Conservation (phyloP, 2,888 invertebrate species). For the Yponomeuta malinellus region DNA sequence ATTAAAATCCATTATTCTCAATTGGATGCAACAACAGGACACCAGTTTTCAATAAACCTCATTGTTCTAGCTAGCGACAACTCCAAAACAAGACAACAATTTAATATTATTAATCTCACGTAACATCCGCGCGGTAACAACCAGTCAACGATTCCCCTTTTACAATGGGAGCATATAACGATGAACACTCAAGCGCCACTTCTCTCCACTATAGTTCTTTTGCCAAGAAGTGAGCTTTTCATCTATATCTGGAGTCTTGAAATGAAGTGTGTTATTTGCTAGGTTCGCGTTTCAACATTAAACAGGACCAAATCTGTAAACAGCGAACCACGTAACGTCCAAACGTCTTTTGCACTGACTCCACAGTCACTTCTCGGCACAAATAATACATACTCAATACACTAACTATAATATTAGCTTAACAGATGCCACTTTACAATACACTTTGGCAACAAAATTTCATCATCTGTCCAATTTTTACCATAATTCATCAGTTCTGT, state of each 20-base stretch:
- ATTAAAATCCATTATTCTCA: too few species aligned
- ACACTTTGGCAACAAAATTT: slow-evolving; percentile 33
- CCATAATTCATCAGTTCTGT: slow-evolving; percentile 6
- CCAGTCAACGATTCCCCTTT: background rate
- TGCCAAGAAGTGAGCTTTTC: background rate
- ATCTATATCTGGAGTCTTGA: background rate
- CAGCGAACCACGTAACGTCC: too few species aligned
- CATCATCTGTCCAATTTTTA: background rate
- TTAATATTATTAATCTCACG: slow-evolving; percentile 11
- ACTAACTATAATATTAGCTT: background rate
- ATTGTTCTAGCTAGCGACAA: slow-evolving; percentile 31
- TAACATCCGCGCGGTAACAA: slow-evolving; percentile 17
- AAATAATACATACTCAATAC: background rate
- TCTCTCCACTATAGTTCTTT: background rate
- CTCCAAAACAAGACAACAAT: slow-evolving; percentile 23
- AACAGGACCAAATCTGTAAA: too few species aligned
- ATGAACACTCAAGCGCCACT: background rate
- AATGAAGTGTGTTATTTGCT: too few species aligned
- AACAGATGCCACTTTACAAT: slow-evolving; percentile 15
- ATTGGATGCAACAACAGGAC: too few species aligned
- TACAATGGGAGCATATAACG: background rate
- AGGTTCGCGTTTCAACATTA: too few species aligned
- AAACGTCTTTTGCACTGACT: background rate
- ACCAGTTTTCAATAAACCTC: background rate
- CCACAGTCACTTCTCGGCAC: background rate